Percentiles rank a stretch among this genome's conserved stretches.
Conservation (phyloP, 2,888 invertebrate species). For the Orthosia gracilis region DNA sequence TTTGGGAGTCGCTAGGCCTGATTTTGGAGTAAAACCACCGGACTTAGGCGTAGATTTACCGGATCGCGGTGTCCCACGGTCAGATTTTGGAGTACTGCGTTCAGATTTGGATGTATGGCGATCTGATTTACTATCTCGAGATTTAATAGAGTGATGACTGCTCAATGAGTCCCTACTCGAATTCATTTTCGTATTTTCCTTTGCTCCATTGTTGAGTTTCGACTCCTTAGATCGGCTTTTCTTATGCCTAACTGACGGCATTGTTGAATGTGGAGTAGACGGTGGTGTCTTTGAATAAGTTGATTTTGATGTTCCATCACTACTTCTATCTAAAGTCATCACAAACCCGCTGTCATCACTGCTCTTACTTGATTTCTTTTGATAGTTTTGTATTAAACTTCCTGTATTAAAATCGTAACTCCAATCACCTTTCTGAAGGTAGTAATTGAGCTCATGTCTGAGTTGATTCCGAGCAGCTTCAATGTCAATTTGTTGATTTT, state of each 20-base stretch:
- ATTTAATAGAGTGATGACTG: constrained; percentile 89
- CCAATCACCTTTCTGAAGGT: constrained; percentile 89
- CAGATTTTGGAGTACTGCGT: constrained; percentile 88
- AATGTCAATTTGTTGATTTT: constrained; percentile 84
- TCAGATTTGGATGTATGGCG: constrained; percentile 88
- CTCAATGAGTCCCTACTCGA: constrained; percentile 89
- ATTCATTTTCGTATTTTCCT: constrained; percentile 85
- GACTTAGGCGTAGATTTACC: constrained; percentile 87
- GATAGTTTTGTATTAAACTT: constrained; percentile 88
- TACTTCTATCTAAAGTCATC: constrained; percentile 89
- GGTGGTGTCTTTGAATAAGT: constrained; percentile 89
- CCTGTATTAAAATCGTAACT: constrained; percentile 89
- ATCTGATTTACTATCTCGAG: constrained; percentile 89
- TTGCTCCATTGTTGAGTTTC: constrained; percentile 83
- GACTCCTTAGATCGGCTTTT: constrained; percentile 89
- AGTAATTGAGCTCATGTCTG: constrained; percentile 88
- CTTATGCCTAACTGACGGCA: constrained; percentile 88
- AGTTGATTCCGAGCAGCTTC: constrained; percentile 88
- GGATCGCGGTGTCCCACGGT: constrained; percentile 85
- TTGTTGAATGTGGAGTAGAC: constrained; percentile 87
- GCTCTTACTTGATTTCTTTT: constrained; percentile 89
- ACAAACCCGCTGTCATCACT: constrained; percentile 90
- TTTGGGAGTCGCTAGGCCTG: constrained; percentile 87
- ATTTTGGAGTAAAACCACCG: constrained; percentile 85
- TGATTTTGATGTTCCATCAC: constrained; percentile 88